Evolutionary conservation across 2,888 invertebrate genomes (phyloP).

Genomic region (Rhynchonema sp.): DNA sequence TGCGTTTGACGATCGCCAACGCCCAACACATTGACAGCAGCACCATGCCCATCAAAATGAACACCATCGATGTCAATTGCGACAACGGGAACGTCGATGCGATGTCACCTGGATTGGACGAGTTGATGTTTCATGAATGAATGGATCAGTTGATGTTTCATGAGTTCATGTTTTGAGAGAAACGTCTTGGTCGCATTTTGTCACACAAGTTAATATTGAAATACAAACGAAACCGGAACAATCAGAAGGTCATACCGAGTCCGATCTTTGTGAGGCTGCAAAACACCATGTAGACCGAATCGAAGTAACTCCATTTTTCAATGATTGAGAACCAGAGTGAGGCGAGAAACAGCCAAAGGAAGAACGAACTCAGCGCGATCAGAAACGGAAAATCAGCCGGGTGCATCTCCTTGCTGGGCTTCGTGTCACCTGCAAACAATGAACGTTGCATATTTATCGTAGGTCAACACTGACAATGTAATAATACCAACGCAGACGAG

Average conservation of each 20-base stretch:
- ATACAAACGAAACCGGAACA: too few species aligned
- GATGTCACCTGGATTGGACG: not conserved
- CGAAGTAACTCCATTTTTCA: conserved; percentile 71
- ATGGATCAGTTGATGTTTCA: not conserved
- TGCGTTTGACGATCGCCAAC: conserved; percentile 1
- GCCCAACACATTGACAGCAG: conserved; percentile 1
- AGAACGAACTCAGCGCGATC: conserved; percentile 45
- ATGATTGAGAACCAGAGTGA: conserved; percentile 66
- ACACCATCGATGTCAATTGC: not conserved
- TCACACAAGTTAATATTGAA: too few species aligned
- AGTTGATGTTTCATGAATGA: not conserved
- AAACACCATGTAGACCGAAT: conserved; percentile 80
- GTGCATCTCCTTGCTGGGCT: not conserved
- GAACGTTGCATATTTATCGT: too few species aligned
- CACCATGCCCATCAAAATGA: conserved; percentile 1
- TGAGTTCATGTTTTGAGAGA: not conserved
- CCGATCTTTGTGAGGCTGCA: conserved; percentile 75
- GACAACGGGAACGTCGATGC: not conserved
- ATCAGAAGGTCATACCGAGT: conserved; percentile 2
- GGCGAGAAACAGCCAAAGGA: conserved; percentile 63
- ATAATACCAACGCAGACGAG: too few species aligned
- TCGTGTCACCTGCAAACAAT: not conserved
- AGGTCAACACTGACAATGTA: too few species aligned
- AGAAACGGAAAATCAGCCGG: conserved; percentile 1
- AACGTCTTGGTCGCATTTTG: too few species aligned